Evolutionary conservation across 2,113 vertebrate species (phyloP), one percentile per base, ranked within the genome.

Genomic region (Sebastes schlegelii): DNA sequence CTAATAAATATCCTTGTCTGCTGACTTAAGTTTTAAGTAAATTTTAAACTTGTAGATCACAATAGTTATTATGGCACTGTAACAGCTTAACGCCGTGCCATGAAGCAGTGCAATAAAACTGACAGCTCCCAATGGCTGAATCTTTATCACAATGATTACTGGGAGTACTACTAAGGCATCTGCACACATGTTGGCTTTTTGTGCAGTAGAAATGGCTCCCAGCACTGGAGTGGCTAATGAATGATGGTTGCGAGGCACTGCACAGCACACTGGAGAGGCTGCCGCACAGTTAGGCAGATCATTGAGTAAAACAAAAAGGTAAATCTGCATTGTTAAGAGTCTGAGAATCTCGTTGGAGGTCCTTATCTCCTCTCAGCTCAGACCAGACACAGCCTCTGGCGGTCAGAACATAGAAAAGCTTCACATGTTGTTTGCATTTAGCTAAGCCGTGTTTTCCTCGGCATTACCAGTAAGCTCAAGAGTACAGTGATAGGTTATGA

Each of bases 121-220:
- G 63, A 86, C 62, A 83, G 71, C 77, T 77, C 78, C 64, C 80
- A 54, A 66, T 75, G 68, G 86, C 43, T 64, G 77, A 85, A 83
- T 80, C 84, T 89, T 84, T 64, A 87, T 84, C 73, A 85, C 78
- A 83, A 73, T 87, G 77, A 85, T 90, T 86, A 77, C 82, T 79
- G 64, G 54, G 80, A 67, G 54, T 54, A 74, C 63, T 54, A 74
- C 63, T 48, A 71, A 82, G 76, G 85, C 73, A 81, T 90, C 85
- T 72, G 82, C 74, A 79, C 86, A 80, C 87, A 89, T 73, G 84
- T 82, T 87, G 85, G 48, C 74, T 74, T 82, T 86, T 54, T 81
- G 82, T 74, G 34, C 74, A 70, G 57, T 9, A 70, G 80, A 82
- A 91, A 88, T 77, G 74, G 42, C 74, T 88, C 21, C 62, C 26